Percentiles rank a stretch among this genome's conserved stretches.
Conservation (phyloP, 2,113 vertebrate genomes). For the Lepus europaeus region DNA sequence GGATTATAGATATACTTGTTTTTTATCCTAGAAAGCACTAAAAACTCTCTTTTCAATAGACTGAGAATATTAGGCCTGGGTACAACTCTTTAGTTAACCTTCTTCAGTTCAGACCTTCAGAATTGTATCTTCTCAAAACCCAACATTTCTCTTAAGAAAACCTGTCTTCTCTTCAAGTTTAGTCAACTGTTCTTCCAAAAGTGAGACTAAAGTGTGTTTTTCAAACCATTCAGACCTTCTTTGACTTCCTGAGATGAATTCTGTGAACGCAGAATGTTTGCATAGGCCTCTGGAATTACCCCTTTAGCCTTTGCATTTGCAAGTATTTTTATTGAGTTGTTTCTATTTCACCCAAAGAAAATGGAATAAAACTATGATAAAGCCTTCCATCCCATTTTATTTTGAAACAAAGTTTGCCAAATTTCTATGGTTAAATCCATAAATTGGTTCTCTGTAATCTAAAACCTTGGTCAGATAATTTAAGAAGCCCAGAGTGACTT, state of each 20-base stretch:
- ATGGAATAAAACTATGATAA: neutral
- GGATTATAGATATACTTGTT: neutral
- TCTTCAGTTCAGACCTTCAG: neutral
- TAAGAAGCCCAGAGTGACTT: neutral
- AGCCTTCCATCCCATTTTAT: neutral
- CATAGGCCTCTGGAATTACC: neutral
- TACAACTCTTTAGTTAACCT: neutral
- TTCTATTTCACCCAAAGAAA: neutral
- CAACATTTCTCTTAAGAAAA: conserved; percentile 26
- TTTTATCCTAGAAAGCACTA: neutral
- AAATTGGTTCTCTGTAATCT: neutral
- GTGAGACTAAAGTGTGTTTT: conserved; percentile 29
- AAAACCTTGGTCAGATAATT: neutral
- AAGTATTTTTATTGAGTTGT: neutral
- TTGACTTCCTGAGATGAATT: neutral
- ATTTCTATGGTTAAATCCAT: neutral
- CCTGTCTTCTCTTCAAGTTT: neutral
- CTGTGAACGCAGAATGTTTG: neutral
- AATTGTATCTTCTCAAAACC: neutral
- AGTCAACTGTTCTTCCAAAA: neutral
- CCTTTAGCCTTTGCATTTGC: neutral
- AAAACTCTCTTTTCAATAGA: neutral
- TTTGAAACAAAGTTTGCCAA: neutral
- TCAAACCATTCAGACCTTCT: neutral
- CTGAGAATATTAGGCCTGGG: neutral